Conservation (phyloP, 2,888 invertebrate genomes). For the Hylaea fasciaria region DNA sequence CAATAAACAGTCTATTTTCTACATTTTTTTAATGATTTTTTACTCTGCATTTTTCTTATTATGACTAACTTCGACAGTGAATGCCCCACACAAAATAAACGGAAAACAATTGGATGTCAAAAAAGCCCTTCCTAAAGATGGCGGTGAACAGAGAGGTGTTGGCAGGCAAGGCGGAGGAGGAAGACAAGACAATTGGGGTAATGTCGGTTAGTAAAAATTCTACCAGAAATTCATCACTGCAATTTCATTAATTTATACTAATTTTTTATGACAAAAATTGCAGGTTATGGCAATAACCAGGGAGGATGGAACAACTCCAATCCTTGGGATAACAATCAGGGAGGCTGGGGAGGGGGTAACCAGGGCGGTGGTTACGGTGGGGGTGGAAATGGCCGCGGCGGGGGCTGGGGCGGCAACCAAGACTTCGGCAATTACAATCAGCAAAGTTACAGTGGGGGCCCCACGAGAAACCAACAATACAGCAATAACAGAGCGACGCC, state of each 20-base stretch:
- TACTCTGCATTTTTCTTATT: not conserved
- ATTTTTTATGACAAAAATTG: constrained; percentile 40
- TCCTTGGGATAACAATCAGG: constrained; percentile 58
- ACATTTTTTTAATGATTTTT: not conserved
- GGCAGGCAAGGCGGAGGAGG: constrained; percentile 78
- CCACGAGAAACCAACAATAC: constrained; percentile 91
- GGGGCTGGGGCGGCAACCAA: constrained; percentile 83
- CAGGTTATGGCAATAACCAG: constrained; percentile 84
- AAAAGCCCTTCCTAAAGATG: constrained; percentile 95
- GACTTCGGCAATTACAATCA: constrained; percentile 92
- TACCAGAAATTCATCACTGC: not conserved
- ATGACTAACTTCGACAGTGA: constrained; percentile 79
- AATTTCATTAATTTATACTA: constrained; percentile 31
- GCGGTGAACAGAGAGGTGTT: constrained; percentile 84
- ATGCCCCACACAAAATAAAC: constrained; percentile 93
- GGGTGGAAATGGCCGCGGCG: constrained; percentile 74
- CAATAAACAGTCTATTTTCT: constrained; percentile 62
- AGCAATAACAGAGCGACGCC: constrained; percentile 88
- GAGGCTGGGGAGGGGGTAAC: constrained; percentile 85
- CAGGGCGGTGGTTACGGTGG: constrained; percentile 75
- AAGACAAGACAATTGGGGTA: constrained; percentile 73
- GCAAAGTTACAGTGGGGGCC: constrained; percentile 94
- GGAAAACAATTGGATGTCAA: constrained; percentile 96
- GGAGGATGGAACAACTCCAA: constrained; percentile 57
- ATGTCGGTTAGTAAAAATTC: constrained; percentile 43